A percentile compares a stretch with the other conserved stretches of the same genome.
These are phyloP conservation scores for Lutraria lutraria DNA, from an alignment of 2,888 invertebrate species.

Conservation along the genomic window DNA sequence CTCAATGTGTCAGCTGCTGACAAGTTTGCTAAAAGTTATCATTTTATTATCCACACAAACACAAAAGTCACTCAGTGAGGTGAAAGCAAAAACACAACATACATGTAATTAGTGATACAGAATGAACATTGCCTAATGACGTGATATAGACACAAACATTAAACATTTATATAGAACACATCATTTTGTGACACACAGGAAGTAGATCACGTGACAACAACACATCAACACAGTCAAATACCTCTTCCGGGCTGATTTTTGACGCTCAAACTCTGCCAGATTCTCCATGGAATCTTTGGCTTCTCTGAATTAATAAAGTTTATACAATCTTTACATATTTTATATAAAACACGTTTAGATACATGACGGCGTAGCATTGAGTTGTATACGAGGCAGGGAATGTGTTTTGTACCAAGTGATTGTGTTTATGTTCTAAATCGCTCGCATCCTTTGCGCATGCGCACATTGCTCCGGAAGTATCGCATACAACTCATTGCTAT, in stretches of 20 bases:
- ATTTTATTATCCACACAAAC: no score
- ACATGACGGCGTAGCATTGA: neutral
- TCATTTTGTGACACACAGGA: neutral
- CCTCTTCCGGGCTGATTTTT: constrained; percentile 32
- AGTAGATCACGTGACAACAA: constrained; percentile 3
- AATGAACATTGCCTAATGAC: no score
- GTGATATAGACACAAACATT: neutral
- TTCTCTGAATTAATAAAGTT: neutral
- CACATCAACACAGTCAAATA: constrained; percentile 9
- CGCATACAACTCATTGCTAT: neutral
- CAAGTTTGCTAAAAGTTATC: no score
- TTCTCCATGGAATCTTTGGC: neutral
- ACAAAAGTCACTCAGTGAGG: neutral
- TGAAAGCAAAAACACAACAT: neutral
- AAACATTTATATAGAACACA: neutral
- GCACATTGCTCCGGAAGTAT: neutral
- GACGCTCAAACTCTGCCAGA: constrained; percentile 24
- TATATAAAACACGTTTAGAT: neutral
- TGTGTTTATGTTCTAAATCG: neutral
- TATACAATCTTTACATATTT: neutral
- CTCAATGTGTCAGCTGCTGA: no score
- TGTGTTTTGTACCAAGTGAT: neutral
- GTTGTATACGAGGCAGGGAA: neutral
- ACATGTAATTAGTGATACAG: neutral
- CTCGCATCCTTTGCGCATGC: neutral